Evolutionary conservation across 2,113 vertebrate genomes (phyloP).

Genomic region (Apteryx owenii): DNA sequence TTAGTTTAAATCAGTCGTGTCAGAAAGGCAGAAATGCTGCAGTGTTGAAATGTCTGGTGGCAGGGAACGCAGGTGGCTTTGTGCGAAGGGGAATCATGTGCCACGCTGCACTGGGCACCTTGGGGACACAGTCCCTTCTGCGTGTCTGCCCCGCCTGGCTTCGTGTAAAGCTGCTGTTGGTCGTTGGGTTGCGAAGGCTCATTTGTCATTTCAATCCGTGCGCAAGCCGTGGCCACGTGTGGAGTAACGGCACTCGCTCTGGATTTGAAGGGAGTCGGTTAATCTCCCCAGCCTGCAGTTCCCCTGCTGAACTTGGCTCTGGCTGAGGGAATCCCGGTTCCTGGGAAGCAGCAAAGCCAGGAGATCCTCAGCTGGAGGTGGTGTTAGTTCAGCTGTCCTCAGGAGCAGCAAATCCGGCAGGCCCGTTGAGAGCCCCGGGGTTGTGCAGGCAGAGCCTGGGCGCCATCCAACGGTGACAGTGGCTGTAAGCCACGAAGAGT

Average conservation of each 20-base stretch:
- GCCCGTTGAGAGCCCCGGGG: rapidly evolving
- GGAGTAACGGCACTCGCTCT: rapidly evolving
- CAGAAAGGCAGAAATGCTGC: not conserved
- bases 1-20: not conserved
- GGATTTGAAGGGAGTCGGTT: not conserved
- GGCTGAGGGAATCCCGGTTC: not conserved
- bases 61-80: not conserved
- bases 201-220: not conserved
- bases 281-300: not conserved
- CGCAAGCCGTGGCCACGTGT: not conserved
- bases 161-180: rapidly evolving
- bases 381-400: not conserved
- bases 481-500: rapidly evolving
- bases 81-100: rapidly evolving
- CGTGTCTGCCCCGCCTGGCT: not conserved
- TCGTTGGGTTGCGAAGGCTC: rapidly evolving
- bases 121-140: not conserved
- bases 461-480: rapidly evolving
- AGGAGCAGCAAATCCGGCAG: rapidly evolving
- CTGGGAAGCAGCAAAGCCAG: rapidly evolving
- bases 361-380: rapidly evolving
- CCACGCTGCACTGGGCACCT: not conserved
- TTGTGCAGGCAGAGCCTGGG: rapidly evolving
- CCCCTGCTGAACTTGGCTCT: too few relatives aligned
- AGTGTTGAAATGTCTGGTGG: not conserved